Conservation (phyloP, 2,113 vertebrate genomes). For the Lampris megalopsis region DNA sequence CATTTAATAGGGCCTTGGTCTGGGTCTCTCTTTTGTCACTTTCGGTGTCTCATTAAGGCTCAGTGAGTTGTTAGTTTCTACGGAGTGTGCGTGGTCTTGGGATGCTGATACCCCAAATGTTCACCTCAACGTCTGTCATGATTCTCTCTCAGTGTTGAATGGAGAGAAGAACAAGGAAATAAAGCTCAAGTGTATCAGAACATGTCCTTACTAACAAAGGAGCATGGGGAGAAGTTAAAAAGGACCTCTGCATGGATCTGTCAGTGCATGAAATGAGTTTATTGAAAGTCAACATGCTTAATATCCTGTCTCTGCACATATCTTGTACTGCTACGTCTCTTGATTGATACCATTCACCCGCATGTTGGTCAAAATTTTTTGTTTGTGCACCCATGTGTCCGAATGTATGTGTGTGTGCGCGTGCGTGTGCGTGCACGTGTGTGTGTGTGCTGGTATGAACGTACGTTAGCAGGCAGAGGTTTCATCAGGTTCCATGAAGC, state of each 20-base stretch:
- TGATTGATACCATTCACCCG: too few relatives aligned
- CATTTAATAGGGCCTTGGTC: constrained; percentile 17
- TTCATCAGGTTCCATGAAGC: constrained; percentile 89
- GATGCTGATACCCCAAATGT: constrained; percentile 44
- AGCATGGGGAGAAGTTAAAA: constrained; percentile 37
- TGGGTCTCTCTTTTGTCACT: constrained; percentile 26
- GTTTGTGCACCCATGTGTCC: too few relatives aligned
- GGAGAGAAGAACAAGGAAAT: constrained; percentile 9
- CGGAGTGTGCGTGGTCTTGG: constrained; percentile 23
- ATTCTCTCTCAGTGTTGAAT: constrained; percentile 1
- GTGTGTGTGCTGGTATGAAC: constrained; percentile 35
- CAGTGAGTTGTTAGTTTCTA: constrained; percentile 6
- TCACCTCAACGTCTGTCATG: constrained; percentile 28
- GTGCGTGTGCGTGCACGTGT: constrained; percentile 15
- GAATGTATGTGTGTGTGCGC: background rate
- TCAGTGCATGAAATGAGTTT: constrained; percentile 3
- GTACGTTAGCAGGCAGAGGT: constrained; percentile 82
- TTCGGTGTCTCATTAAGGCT: constrained; percentile 34
- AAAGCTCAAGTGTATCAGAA: constrained; percentile 20
- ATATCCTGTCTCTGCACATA: constrained; percentile 20
- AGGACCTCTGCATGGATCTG: constrained; percentile 5
- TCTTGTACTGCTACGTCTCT: background rate
- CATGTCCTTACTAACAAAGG: constrained; percentile 17
- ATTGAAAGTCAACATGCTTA: background rate
- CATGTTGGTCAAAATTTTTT: too few relatives aligned